A percentile compares a stretch with the other conserved stretches of the same genome.
phyloP scores from a whole-genome alignment of 2,113 vertebrate genomes.

The Menura novaehollandiae region DNA sequence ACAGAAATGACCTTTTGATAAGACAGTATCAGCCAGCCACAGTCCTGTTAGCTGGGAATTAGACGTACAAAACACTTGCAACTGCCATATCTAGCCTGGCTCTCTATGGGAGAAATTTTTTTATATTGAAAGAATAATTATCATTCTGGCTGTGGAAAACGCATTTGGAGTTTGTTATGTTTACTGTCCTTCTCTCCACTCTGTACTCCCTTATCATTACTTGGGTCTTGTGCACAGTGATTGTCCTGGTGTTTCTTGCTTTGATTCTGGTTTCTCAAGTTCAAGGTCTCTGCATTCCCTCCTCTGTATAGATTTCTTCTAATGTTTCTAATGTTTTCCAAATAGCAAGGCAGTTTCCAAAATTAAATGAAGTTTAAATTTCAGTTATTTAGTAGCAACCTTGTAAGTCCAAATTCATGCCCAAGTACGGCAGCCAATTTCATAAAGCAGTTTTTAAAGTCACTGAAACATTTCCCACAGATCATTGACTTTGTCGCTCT shows the following conservation, averaged over 20 bases:
- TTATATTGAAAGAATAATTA: background rate
- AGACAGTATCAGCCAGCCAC: constrained; percentile 17
- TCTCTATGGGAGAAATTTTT: background rate
- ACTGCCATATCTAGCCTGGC: background rate
- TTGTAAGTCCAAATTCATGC: background rate
- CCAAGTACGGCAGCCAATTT: background rate
- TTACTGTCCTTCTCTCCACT: background rate
- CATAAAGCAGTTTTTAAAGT: background rate
- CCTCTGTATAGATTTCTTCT: background rate
- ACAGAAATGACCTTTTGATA: constrained; percentile 50
- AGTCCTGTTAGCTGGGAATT: constrained; percentile 21
- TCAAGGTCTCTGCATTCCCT: background rate
- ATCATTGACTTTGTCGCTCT: background rate
- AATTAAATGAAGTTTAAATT: background rate
- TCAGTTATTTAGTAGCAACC: background rate
- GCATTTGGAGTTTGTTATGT: background rate
- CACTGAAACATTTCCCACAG: background rate
- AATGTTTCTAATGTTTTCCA: background rate
- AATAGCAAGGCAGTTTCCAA: background rate
- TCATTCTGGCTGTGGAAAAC: background rate
- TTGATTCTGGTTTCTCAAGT: background rate
- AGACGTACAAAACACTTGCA: constrained; percentile 1
- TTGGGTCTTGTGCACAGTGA: background rate
- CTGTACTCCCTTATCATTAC: background rate
- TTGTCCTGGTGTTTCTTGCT: background rate